Conservation (phyloP, 1,140 invertebrate species). For the Drosophila takahashii region DNA sequence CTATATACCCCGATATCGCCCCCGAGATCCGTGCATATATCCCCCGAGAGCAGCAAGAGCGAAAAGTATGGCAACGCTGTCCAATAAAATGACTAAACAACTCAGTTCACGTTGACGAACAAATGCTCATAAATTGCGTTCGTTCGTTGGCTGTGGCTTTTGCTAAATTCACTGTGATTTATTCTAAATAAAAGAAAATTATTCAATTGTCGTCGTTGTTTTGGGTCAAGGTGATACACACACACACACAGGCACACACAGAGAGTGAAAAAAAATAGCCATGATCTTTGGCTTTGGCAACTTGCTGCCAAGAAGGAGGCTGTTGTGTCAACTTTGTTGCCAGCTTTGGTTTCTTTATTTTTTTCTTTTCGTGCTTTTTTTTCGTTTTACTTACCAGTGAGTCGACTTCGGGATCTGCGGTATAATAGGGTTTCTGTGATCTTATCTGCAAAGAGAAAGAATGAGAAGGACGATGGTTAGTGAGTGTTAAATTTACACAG, state of each 20-base stretch:
- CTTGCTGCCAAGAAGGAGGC: slow-evolving; percentile 57
- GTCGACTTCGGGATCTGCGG: slow-evolving; percentile 98
- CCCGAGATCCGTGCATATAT: slow-evolving; percentile 27
- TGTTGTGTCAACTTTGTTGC: slow-evolving; percentile 61
- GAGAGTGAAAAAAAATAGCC: slow-evolving; percentile 23
- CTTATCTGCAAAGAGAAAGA: slow-evolving; percentile 94
- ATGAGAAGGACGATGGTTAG: slow-evolving; percentile 24
- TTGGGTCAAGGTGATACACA: slow-evolving; percentile 77
- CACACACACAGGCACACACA: not conserved
- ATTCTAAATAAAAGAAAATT: slow-evolving; percentile 84
- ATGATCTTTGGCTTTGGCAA: slow-evolving; percentile 62
- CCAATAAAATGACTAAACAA: slow-evolving; percentile 80
- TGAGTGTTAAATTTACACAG: slow-evolving; percentile 44
- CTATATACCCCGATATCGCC: slow-evolving; percentile 3
- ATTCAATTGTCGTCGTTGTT: slow-evolving; percentile 80
- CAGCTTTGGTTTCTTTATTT: slow-evolving; percentile 23
- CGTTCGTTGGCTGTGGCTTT: slow-evolving; percentile 49
- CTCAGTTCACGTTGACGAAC: slow-evolving; percentile 55
- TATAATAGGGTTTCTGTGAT: slow-evolving; percentile 99
- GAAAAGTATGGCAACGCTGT: slow-evolving; percentile 77
- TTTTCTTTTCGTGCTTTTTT: slow-evolving; percentile 43
- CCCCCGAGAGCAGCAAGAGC: slow-evolving; percentile 42
- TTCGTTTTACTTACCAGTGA: slow-evolving; percentile 94
- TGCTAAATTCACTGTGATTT: slow-evolving; percentile 78
- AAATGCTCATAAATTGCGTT: slow-evolving; percentile 76